Evolutionary conservation across 2,797 vertebrate species (phyloP).

Genomic region (Acipenser oxyrinchus): DNA sequence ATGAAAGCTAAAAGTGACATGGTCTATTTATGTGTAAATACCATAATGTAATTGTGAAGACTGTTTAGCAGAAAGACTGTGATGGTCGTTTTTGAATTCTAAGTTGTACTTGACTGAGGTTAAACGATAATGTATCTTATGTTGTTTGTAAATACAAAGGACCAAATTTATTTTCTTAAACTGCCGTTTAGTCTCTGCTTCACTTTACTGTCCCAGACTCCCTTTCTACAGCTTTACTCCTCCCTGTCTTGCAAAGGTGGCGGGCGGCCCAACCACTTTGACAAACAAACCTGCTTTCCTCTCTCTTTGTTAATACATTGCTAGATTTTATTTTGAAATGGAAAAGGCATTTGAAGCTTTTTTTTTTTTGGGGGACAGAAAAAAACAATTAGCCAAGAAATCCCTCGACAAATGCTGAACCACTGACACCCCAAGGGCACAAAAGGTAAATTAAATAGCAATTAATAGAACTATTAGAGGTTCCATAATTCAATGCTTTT

Average conservation of each 20-base stretch:
- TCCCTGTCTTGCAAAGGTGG: background rate
- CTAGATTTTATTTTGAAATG: too few relatives aligned
- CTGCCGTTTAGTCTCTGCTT: conserved; percentile 8
- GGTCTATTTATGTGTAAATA: conserved; percentile 1
- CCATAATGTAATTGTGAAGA: conserved; percentile 11
- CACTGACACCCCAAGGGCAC: too few relatives aligned
- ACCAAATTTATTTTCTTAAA: conserved; percentile 17
- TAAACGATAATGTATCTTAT: conserved; percentile 10
- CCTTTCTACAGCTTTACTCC: conserved; percentile 7
- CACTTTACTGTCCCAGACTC: background rate
- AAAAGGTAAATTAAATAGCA: too few relatives aligned
- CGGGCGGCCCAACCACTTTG: too few relatives aligned
- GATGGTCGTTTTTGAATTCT: background rate
- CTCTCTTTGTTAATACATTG: too few relatives aligned
- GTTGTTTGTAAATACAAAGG: conserved; percentile 23
- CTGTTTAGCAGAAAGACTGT: background rate
- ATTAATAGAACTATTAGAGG: too few relatives aligned
- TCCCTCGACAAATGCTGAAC: too few relatives aligned
- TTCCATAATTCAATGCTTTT: too few relatives aligned
- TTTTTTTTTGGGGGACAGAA: too few relatives aligned
- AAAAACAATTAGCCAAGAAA: too few relatives aligned
- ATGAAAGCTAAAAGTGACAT: background rate
- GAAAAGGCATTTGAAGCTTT: too few relatives aligned
- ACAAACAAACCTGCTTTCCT: too few relatives aligned
- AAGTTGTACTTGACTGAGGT: conserved; percentile 3